Conservation (phyloP, 1,140 invertebrate genomes). For the Asobara japonica region DNA sequence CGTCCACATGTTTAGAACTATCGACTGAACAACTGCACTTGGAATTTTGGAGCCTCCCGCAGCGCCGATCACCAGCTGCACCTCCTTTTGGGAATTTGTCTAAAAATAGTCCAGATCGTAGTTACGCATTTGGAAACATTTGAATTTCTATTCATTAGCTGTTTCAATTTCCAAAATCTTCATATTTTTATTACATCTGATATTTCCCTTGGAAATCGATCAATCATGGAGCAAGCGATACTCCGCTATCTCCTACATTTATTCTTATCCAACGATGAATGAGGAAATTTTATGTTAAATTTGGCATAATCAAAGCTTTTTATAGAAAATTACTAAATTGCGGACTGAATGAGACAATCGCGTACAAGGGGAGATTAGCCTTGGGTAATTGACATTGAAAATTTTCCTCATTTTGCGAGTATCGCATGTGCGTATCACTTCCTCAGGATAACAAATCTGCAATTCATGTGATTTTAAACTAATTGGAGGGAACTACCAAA, state of each 20-base stretch:
- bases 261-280: not conserved
- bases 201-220: not conserved
- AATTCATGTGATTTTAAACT: too few relatives aligned
- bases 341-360: not conserved
- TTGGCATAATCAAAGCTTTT: not conserved
- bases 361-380: not conserved
- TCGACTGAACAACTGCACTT: constrained; percentile 78
- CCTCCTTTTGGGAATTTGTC: constrained; percentile 72
- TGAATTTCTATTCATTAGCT: not conserved
- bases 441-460: too few relatives aligned
- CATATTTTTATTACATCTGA: too few relatives aligned
- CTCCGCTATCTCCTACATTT: not conserved
- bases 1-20: constrained; percentile 56
- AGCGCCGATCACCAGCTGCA: constrained; percentile 80
- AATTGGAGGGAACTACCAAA: too few relatives aligned
- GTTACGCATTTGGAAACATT: too few relatives aligned
- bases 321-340: not conserved
- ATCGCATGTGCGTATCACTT: too few relatives aligned
- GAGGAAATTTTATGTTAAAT: not conserved
- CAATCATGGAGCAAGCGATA: too few relatives aligned
- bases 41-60: constrained; percentile 93
- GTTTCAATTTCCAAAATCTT: too few relatives aligned
- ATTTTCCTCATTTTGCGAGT: too few relatives aligned
- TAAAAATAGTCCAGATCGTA: constrained; percentile 38
- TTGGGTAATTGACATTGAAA: not conserved